These are phyloP conservation scores for Cataglyphis hispanica DNA, from an alignment of 1,140 invertebrate species.

Conservation along the genomic window DNA sequence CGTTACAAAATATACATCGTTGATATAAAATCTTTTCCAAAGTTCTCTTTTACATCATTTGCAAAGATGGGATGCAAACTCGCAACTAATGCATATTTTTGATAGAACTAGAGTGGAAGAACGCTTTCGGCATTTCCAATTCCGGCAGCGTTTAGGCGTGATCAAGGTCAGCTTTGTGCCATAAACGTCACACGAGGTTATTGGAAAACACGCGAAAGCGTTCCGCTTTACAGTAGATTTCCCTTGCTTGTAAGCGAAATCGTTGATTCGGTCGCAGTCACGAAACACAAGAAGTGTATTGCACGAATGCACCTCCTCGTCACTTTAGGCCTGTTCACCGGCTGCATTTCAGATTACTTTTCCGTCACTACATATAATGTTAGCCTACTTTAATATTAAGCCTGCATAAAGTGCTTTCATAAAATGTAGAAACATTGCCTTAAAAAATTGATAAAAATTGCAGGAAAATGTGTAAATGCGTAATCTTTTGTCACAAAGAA, in stretches of 20 bases:
- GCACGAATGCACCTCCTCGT: slow-evolving; percentile 4
- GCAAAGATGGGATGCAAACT: neutral
- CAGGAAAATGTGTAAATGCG: neutral
- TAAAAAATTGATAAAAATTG: neutral
- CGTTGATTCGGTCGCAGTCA: slow-evolving; percentile 47
- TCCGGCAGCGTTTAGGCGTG: slow-evolving; percentile 47
- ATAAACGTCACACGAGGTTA: slow-evolving; percentile 65
- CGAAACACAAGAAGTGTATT: slow-evolving; percentile 45
- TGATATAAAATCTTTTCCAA: neutral
- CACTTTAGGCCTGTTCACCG: neutral
- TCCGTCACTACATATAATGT: neutral
- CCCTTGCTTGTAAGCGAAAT: slow-evolving; percentile 44
- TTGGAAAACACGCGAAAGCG: slow-evolving; percentile 65
- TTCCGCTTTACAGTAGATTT: slow-evolving; percentile 63
- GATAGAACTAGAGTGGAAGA: slow-evolving; percentile 30
- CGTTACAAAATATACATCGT: neutral
- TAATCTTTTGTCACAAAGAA: neutral
- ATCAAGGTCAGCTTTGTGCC: slow-evolving; percentile 56
- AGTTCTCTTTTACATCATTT: neutral
- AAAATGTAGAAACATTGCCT: neutral
- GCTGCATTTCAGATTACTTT: slow-evolving; percentile 2
- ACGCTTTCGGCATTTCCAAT: slow-evolving; percentile 50
- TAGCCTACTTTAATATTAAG: neutral
- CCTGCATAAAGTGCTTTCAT: neutral
- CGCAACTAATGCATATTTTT: slow-evolving; percentile 1